Percentiles rank a stretch among this genome's conserved stretches.
Conservation (phyloP, 2,888 invertebrate species). For the Neocrepidodera transversa region DNA sequence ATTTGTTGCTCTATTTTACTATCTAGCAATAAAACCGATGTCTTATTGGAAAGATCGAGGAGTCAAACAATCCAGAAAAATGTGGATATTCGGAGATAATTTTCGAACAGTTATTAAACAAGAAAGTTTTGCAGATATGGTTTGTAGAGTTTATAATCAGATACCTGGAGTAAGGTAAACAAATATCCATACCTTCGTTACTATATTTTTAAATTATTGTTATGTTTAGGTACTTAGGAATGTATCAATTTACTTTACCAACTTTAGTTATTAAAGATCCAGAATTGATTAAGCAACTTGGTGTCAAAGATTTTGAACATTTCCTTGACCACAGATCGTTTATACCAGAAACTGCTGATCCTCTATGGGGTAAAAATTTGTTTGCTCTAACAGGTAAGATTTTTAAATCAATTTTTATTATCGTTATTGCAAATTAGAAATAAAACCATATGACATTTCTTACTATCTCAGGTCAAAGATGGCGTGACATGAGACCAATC, state of each 20-base stretch:
- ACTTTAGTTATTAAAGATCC: slow-evolving; percentile 63
- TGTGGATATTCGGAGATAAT: slow-evolving; percentile 18
- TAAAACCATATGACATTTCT: slow-evolving; percentile 22
- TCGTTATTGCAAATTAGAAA: too few relatives aligned
- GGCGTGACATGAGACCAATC: slow-evolving; percentile 54
- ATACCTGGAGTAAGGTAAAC: slow-evolving; percentile 14
- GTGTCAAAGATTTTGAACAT: slow-evolving; percentile 67
- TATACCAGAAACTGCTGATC: slow-evolving; percentile 54
- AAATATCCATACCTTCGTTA: neutral
- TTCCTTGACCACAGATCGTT: slow-evolving; percentile 61
- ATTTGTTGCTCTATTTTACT: slow-evolving; percentile 10
- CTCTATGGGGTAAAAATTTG: slow-evolving; percentile 61
- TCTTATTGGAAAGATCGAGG: slow-evolving; percentile 22
- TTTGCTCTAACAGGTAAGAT: slow-evolving; percentile 48
- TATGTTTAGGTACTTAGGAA: slow-evolving; percentile 45
- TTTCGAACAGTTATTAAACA: neutral
- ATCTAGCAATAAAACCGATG: slow-evolving; percentile 18
- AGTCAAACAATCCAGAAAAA: slow-evolving; percentile 13
- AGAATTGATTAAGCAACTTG: slow-evolving; percentile 66
- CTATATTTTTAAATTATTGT: too few relatives aligned
- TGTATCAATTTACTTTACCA: slow-evolving; percentile 53
- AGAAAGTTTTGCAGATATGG: slow-evolving; percentile 19
- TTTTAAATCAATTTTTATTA: neutral
- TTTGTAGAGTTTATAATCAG: slow-evolving; percentile 12
- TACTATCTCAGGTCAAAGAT: slow-evolving; percentile 50